These are phyloP conservation scores for Drosophila algonquin DNA, from an alignment of 2,888 invertebrate species.

Conservation along the genomic window DNA sequence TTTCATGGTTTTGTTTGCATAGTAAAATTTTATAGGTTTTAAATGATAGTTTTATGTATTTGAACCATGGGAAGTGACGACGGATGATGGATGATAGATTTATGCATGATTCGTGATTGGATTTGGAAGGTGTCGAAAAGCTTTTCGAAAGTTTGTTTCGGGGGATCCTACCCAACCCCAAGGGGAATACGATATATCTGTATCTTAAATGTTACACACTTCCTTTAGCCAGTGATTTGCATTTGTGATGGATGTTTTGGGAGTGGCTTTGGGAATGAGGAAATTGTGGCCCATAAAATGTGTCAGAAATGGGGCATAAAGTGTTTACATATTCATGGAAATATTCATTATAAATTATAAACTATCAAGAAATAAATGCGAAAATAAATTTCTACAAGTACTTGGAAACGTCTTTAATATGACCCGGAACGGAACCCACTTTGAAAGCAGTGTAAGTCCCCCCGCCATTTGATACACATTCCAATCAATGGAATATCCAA, in stretches of 20 bases:
- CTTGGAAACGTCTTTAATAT: no score
- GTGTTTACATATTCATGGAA: background rate
- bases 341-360: background rate
- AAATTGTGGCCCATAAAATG: background rate
- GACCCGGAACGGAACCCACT: no score
- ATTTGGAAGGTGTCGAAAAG: conserved; percentile 5
- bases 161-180: background rate
- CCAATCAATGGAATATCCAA: background rate
- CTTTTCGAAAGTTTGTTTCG: conserved; percentile 23
- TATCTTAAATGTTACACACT: background rate
- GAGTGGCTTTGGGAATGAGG: no score
- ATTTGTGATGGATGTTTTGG: background rate
- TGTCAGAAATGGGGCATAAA: background rate
- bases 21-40: conserved; percentile 60
- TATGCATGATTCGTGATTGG: conserved; percentile 66
- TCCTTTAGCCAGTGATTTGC: background rate
- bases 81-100: conserved; percentile 49
- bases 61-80: conserved; percentile 55
- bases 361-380: no score
- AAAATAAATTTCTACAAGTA: no score
- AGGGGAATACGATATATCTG: background rate
- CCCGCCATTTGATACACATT: background rate
- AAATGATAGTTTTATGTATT: conserved; percentile 48
- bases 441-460: background rate
- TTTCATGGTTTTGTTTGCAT: conserved; percentile 50